Conservation (phyloP, 2,113 vertebrate species). For the Labeo catla region DNA sequence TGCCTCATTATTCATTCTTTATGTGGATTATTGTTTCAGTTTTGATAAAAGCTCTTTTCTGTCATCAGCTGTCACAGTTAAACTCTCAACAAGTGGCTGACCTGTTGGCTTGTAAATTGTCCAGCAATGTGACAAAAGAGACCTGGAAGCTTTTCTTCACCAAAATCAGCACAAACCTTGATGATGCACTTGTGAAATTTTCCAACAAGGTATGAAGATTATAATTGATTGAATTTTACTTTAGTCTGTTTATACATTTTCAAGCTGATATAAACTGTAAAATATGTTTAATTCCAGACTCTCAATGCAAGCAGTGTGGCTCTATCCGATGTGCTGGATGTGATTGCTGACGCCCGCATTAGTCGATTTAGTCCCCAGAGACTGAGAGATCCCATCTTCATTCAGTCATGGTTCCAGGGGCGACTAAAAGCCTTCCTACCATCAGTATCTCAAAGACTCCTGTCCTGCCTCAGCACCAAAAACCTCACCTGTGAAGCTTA, state of each 20-base stretch:
- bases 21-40: background rate
- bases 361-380: conserved; percentile 31
- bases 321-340: conserved; percentile 44
- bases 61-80: background rate
- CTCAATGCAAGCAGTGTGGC: background rate
- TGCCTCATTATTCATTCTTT: too few relatives aligned
- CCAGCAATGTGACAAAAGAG: conserved; percentile 40
- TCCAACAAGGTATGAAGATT: conserved; percentile 18
- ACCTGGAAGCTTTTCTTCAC: conserved; percentile 49
- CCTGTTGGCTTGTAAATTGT: conserved; percentile 35
- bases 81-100: conserved; percentile 35
- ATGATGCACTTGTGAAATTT: conserved; percentile 13
- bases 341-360: conserved; percentile 35
- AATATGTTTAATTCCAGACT: background rate
- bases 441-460: conserved; percentile 35
- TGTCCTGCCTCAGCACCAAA: conserved; percentile 55
- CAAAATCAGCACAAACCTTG: conserved; percentile 33
- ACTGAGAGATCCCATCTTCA: conserved; percentile 32
- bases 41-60: background rate
- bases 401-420: conserved; percentile 47
- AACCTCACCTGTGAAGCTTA: conserved; percentile 51
- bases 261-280: background rate
- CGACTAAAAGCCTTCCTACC: conserved; percentile 29
- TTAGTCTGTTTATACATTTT: background rate
- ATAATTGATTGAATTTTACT: too few relatives aligned